A percentile compares a stretch with the other conserved stretches of the same genome.
These are phyloP conservation scores for Ammodytes dubius DNA, from an alignment of 2,113 vertebrate genomes.

Conservation along the genomic window DNA sequence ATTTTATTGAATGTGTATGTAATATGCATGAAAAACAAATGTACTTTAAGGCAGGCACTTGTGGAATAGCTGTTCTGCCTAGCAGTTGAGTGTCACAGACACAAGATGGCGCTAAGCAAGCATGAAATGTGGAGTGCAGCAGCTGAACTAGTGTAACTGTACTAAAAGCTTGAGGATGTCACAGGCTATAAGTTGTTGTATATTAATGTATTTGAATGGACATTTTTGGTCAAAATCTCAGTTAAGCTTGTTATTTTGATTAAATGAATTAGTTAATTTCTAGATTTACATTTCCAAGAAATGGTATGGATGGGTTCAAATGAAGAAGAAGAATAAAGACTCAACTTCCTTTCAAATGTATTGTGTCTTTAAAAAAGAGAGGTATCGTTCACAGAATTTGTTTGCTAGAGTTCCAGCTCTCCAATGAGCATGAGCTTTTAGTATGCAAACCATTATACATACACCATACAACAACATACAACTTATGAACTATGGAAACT, in stretches of 20 bases:
- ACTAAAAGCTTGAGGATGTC: background rate
- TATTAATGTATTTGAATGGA: background rate
- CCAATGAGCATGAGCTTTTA: background rate
- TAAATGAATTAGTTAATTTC: background rate
- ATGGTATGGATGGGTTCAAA: background rate
- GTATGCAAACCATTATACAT: background rate
- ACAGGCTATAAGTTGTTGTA: background rate
- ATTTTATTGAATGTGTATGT: too few relatives aligned
- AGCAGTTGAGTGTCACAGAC: constrained; percentile 49
- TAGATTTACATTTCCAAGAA: background rate
- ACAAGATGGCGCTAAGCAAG: constrained; percentile 69
- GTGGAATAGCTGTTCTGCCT: background rate
- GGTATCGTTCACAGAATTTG: background rate
- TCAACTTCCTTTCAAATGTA: background rate
- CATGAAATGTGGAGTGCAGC: constrained; percentile 28
- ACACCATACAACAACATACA: background rate
- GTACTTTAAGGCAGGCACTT: background rate
- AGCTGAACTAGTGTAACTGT: background rate
- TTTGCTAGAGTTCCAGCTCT: background rate
- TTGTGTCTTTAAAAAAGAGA: background rate
- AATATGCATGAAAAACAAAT: background rate
- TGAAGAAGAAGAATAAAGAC: background rate
- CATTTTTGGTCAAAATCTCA: background rate
- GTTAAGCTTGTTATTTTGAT: background rate
- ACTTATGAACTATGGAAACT: background rate